Evolutionary conservation across 2,888 invertebrate species (phyloP).

Genomic region (Phragmatobia fuliginosa): DNA sequence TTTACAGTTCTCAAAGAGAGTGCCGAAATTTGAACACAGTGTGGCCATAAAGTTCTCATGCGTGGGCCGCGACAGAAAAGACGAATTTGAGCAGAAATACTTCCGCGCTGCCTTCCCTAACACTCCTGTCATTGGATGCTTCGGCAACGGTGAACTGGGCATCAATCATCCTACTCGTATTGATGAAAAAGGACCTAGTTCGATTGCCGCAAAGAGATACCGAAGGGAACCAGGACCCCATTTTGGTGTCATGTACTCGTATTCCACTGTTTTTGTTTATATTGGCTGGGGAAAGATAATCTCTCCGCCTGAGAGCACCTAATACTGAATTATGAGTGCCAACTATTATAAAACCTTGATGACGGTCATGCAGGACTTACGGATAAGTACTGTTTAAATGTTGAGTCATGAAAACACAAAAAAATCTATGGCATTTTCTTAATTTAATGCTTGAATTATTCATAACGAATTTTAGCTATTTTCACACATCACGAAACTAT

Average conservation of each 20-base stretch:
- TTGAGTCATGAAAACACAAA: not conserved
- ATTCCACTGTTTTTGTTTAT: slow-evolving; percentile 79
- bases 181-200: slow-evolving; percentile 29
- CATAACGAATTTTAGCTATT: not conserved
- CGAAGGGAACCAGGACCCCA: slow-evolving; percentile 57
- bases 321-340: not conserved
- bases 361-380: not conserved
- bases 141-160: slow-evolving; percentile 81
- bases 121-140: slow-evolving; percentile 76
- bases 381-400: not conserved
- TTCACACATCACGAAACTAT: not conserved
- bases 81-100: slow-evolving; percentile 71
- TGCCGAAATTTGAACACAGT: slow-evolving; percentile 77
- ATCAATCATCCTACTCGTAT: slow-evolving; percentile 66
- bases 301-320: slow-evolving; percentile 44
- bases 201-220: slow-evolving; percentile 50
- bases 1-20: slow-evolving; percentile 73
- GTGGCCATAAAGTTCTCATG: slow-evolving; percentile 78
- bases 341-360: not conserved
- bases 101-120: slow-evolving; percentile 75
- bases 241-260: slow-evolving; percentile 74
- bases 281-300: slow-evolving; percentile 79
- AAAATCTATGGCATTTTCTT: not conserved
- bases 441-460: not conserved
- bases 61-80: slow-evolving; percentile 75